These are phyloP conservation scores for Sepiola atlantica DNA, from an alignment of 2,888 invertebrate genomes.

Conservation along the genomic window DNA sequence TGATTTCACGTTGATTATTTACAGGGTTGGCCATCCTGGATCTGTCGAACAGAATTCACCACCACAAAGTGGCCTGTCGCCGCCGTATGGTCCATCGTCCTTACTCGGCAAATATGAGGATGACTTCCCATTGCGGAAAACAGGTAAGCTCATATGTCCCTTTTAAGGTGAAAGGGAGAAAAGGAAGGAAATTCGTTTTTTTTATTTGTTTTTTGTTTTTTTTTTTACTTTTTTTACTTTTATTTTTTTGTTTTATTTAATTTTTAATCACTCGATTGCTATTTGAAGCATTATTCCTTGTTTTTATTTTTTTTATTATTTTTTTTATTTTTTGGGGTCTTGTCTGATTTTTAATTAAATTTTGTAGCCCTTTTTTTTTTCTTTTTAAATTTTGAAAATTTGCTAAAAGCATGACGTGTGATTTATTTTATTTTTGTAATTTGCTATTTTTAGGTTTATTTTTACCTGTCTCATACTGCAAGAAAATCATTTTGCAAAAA, in stretches of 20 bases:
- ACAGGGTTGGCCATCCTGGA: slow-evolving; percentile 68
- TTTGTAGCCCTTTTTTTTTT: neutral
- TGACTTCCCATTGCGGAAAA: slow-evolving; percentile 94
- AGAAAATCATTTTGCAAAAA: neutral
- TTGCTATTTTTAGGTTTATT: neutral
- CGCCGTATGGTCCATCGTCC: slow-evolving; percentile 75
- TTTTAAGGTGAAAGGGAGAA: neutral
- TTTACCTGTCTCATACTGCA: neutral
- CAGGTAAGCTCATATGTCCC: slow-evolving; percentile 81
- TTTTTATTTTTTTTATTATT: too few species aligned
- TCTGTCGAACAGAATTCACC: slow-evolving; percentile 72
- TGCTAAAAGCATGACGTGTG: slow-evolving; percentile 8
- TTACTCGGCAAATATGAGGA: slow-evolving; percentile 79
- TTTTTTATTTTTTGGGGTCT: neutral
- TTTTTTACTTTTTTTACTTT: neutral
- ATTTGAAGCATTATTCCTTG: neutral
- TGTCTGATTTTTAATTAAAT: neutral
- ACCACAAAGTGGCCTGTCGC: slow-evolving; percentile 71
- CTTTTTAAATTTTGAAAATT: neutral
- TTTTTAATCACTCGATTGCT: too few species aligned
- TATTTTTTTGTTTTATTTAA: neutral
- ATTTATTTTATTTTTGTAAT: neutral
- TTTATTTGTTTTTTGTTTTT: neutral
- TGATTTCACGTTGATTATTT: slow-evolving; percentile 39
- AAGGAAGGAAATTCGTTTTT: neutral